Base-by-base conservation (phyloP, 2,113 vertebrate genomes). In the Rhinopomastus cyanomelas region DNA sequence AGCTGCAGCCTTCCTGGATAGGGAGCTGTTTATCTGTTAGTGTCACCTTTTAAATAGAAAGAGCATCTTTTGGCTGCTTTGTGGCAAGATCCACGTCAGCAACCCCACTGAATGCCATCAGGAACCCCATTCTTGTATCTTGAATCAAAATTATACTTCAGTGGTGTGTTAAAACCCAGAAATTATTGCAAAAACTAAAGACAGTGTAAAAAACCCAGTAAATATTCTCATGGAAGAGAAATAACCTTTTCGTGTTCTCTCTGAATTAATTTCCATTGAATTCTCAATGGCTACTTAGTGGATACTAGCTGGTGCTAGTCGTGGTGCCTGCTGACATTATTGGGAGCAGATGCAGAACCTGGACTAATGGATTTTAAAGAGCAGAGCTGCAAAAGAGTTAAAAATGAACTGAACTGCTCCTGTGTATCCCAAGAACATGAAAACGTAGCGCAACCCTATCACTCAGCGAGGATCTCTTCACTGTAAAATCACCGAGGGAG, bases 401-500 rank as follows among this genome's bases (percentile, higher is more conserved):
- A 79, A 86, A 94, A 66, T 37, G 79, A 22, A 74, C 83, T 72
- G 13, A 88, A 85, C 74, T 82, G 66, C 34, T 90, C 25, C 57
- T 81, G 77, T 84, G 42, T 76, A 53, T 75, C 39, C 83, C 66
- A 51, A 90, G 84, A 91, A 88, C 56, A 61, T 52, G 46, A 88
- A 93, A 84, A 88, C 8, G 6, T 30, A 42, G 77, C 29, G 66
- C 90, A 87, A 34, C 81, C 92, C 88, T 67, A 32, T 42, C 69
- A 87, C 66, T 93, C 67, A 87, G 73, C 5, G 18, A 89, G 64
- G 75, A 82, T 93, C 81, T 91, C 81, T 92, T 96, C 86, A 51
- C 48, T 81, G 90, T 91, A 93, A 89, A 95, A 94, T 95, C 92
- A 92, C 81, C 0, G 14, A 90, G 88, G 71, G 74, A 88, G 62